Conservation (phyloP, 2,797 vertebrate species). For the Sphenodon punctatus region DNA sequence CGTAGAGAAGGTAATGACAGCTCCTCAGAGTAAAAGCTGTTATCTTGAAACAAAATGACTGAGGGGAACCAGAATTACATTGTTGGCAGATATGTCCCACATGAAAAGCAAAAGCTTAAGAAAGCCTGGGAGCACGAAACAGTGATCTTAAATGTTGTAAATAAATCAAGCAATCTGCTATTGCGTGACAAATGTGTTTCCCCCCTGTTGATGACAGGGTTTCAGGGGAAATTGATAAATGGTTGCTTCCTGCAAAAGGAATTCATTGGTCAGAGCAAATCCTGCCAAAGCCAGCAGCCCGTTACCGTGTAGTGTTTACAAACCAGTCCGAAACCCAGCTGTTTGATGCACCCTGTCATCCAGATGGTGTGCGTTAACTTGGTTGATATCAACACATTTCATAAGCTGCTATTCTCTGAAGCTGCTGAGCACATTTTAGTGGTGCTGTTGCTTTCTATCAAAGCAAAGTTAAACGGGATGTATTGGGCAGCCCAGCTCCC, state of each 20-base stretch:
- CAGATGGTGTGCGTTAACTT: fast-evolving
- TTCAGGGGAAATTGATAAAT: background rate
- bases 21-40: background rate
- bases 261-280: background rate
- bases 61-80: background rate
- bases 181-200: slow-evolving; percentile 21
- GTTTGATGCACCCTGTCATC: background rate
- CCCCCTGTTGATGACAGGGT: background rate
- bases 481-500: fast-evolving
- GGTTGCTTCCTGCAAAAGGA: slow-evolving; percentile 12
- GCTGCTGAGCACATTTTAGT: background rate
- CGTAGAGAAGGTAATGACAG: background rate
- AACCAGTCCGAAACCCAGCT: fast-evolving
- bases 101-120: background rate
- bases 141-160: background rate
- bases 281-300: fast-evolving
- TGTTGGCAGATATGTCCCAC: background rate
- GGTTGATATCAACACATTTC: background rate
- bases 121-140: background rate
- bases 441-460: background rate
- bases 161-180: background rate
- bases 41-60: background rate
- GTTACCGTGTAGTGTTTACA: fast-evolving
- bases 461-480: fast-evolving
- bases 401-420: background rate